Evolutionary conservation across 2,888 invertebrate genomes (phyloP), one percentile per base, ranked within the genome.

Genomic region (Aleiodes testaceus): DNA sequence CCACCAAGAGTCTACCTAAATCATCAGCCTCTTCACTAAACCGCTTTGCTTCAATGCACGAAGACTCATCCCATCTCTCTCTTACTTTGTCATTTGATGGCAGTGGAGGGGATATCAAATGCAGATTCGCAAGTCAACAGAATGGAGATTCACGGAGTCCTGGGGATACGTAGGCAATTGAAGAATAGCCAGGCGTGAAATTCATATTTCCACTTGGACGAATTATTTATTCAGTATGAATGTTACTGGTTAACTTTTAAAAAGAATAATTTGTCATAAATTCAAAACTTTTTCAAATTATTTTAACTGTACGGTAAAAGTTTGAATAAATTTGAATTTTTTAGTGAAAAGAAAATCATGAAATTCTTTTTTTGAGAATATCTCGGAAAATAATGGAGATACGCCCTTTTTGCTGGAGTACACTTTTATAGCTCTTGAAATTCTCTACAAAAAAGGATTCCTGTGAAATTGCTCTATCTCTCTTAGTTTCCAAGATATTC

Each of bases 71-170:
- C 5, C 47, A 5, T 12, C 55, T 36, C 45, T 30, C 14, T 22
- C 55, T 30, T 22, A 44, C n/a, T 12, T n/a, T 6, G 14, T 26
- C 42, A 20, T 47, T 18, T 14, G 16, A 14, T 22, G 42, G 26
- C 71, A 45, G 9, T 45, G 45, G 47, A 22, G 22, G 72, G 72
- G 75, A 77, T 77, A 77, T 77, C 74, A 79, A 79, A 78, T 79
- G 79, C 77, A 78, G 79, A 79, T 79, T 78, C 78, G 75, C 70
- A 74, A 77, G 77, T 77, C 75, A 77, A 79, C 79, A 76, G 72
- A 75, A 75, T 77, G 65, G 74, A 77, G 72, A 75, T 77, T 77
- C 74, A 77, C 73, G 73, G 72, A 77, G 75, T 73, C 70, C 49
- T 50, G 73, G 26, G 59, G 69, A 50, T 50, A 59, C 22, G 30